Conservation (phyloP, 2,113 vertebrate genomes). For the Lophius piscatorius region DNA sequence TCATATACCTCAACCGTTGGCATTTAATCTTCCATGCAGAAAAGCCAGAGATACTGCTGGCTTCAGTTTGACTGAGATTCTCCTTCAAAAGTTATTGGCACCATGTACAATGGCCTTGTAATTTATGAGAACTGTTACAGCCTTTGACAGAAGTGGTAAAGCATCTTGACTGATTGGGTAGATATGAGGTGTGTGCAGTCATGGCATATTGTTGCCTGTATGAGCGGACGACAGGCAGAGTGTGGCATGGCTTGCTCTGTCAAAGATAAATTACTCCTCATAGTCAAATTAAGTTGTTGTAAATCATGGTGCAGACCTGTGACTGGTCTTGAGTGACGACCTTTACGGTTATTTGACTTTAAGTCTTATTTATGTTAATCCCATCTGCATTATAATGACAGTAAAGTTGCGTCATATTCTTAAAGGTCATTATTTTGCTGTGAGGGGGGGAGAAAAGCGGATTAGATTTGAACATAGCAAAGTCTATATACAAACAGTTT, state of each 20-base stretch:
- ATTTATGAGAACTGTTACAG: slow-evolving; percentile 76
- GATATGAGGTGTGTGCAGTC: slow-evolving; percentile 74
- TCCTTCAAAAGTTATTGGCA: slow-evolving; percentile 82
- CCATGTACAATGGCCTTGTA: slow-evolving; percentile 68
- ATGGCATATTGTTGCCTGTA: slow-evolving; percentile 68
- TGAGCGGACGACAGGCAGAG: slow-evolving; percentile 53
- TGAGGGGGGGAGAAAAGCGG: slow-evolving; percentile 17
- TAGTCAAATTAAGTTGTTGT: slow-evolving; percentile 78
- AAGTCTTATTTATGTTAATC: slow-evolving; percentile 79
- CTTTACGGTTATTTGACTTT: slow-evolving; percentile 81
- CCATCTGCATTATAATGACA: slow-evolving; percentile 73
- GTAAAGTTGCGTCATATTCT: slow-evolving; percentile 61
- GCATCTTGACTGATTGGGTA: slow-evolving; percentile 77
- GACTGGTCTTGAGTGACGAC: slow-evolving; percentile 77
- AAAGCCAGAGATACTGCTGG: slow-evolving; percentile 27
- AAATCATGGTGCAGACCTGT: slow-evolving; percentile 66
- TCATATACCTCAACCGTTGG: slow-evolving; percentile 10
- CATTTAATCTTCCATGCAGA: slow-evolving; percentile 20
- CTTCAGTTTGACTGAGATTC: slow-evolving; percentile 60
- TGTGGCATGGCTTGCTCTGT: slow-evolving; percentile 61
- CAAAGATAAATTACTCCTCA: slow-evolving; percentile 75
- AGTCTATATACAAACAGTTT: slow-evolving; percentile 5
- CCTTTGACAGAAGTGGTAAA: slow-evolving; percentile 78
- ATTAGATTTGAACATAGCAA: slow-evolving; percentile 15
- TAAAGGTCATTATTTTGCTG: slow-evolving; percentile 67